Evolutionary conservation across 2,888 invertebrate species (phyloP), one percentile per base, ranked within the genome.

Genomic region (Gonocerus acuteangulatus): DNA sequence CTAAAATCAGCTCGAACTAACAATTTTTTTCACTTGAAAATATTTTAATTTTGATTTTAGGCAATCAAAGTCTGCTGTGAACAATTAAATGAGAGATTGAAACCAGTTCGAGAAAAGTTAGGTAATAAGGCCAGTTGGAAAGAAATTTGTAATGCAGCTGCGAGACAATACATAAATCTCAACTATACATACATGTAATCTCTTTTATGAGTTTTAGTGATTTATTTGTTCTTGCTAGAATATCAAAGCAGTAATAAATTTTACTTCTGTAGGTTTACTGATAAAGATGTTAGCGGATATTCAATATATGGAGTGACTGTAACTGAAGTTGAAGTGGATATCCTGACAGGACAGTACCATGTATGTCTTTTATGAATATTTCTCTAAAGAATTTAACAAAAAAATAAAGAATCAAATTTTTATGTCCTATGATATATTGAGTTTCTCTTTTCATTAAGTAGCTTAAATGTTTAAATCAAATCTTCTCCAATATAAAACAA

Each of bases 281-380:
- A 51, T 2, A 52, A 44, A 42, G 72, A 73, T 61, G 70, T 84
- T 22, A 76, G 79, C 19, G 69, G 76, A 0, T 89, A 89, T 69
- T 72, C 77, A 36, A 78, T 88, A 54, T 87, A 82, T 69, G 86
- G 83, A 1, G 77, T 81, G 0, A 75, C 80, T 6, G 78, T 82
- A 1, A 73, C 82, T 2, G 90, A 91, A 74, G 79, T 88, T 0
- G 87, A 89, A 73, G 73, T 90, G 0, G 91, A 91, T 72, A 75
- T 88, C 11, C 75, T 91, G 22, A 89, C 89, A 0, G 90, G 90
- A 9, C 85, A 87, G 70, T 82, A 84, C 70, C 76, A 60, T 49
- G 66, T 66, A 64, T 65, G 57, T 57, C 23, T 9, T 9, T 32
- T 6, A 32, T 32, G n/a, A n/a, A n/a, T n/a, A n/a, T n/a, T n/a